These are phyloP conservation scores for Aphodius sticticus DNA, from an alignment of 2,888 invertebrate genomes.

Conservation along the genomic window DNA sequence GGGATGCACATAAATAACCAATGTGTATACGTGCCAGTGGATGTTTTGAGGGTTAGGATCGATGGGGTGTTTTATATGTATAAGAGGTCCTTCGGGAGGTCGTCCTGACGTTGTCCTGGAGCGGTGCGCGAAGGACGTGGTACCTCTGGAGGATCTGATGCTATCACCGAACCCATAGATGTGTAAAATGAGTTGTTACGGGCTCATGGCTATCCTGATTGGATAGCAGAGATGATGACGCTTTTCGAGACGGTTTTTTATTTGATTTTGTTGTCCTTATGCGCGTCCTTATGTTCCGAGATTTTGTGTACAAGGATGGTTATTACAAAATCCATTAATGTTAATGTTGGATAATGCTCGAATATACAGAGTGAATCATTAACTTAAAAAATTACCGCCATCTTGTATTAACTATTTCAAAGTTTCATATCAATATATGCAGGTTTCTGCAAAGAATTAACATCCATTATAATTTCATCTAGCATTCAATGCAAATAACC, in stretches of 20 bases:
- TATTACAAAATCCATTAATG: too few species aligned
- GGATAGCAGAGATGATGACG: constrained; percentile 35
- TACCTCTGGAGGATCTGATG: constrained; percentile 34
- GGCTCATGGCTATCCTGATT: constrained; percentile 56
- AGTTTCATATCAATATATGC: too few species aligned
- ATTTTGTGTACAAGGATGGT: too few species aligned
- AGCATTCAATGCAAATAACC: too few species aligned
- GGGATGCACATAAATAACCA: background rate
- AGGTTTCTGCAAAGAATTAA: too few species aligned
- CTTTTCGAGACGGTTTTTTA: background rate
- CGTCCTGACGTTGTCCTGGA: constrained; percentile 9
- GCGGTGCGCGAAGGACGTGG: background rate
- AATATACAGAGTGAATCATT: too few species aligned
- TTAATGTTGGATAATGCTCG: too few species aligned
- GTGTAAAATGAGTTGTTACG: constrained; percentile 62
- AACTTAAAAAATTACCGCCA: too few species aligned
- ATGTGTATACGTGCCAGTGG: background rate
- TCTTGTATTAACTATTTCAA: too few species aligned
- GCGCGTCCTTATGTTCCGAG: too few species aligned
- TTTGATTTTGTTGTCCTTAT: background rate
- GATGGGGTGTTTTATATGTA: constrained; percentile 9
- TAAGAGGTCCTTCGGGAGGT: constrained; percentile 13
- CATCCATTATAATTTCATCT: too few species aligned
- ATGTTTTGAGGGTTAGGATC: background rate
- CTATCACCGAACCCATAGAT: constrained; percentile 57